Evolutionary conservation across 2,113 vertebrate genomes (phyloP).

Genomic region (Chaetorhynchus papuensis): DNA sequence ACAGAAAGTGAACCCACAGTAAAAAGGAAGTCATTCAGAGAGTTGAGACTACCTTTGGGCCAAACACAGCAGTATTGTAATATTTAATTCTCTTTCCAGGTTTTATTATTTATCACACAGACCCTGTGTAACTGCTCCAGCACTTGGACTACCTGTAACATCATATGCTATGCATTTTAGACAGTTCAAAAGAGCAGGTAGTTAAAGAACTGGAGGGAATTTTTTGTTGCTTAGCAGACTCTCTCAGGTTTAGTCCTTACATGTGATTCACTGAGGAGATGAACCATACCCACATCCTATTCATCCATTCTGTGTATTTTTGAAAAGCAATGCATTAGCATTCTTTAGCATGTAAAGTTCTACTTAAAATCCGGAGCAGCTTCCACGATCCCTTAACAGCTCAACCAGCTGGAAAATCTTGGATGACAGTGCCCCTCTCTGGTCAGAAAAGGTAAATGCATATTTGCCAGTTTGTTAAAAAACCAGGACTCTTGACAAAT

Average conservation of each 20-base stretch:
- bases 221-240: not conserved
- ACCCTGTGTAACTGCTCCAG: not conserved
- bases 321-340: not conserved
- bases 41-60: not conserved
- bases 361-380: not conserved
- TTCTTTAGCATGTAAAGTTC: not conserved
- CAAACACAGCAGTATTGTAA: not conserved
- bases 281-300: not conserved
- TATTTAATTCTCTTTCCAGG: not conserved
- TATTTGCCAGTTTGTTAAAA: not conserved
- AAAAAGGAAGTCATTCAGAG: not conserved
- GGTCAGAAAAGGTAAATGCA: conserved; percentile 48
- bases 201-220: not conserved
- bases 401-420: conserved; percentile 23
- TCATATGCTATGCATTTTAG: not conserved
- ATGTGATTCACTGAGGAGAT: not conserved
- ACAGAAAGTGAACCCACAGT: not conserved
- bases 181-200: not conserved
- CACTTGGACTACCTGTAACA: not conserved
- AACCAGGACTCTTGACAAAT: not conserved
- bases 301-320: not conserved
- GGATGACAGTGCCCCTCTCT: conserved; percentile 70
- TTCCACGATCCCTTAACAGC: not conserved
- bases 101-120: not conserved
- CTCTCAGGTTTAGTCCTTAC: not conserved